phyloP scores from a whole-genome alignment of 2,888 invertebrate genomes.

The Coremacera marginata region DNA sequence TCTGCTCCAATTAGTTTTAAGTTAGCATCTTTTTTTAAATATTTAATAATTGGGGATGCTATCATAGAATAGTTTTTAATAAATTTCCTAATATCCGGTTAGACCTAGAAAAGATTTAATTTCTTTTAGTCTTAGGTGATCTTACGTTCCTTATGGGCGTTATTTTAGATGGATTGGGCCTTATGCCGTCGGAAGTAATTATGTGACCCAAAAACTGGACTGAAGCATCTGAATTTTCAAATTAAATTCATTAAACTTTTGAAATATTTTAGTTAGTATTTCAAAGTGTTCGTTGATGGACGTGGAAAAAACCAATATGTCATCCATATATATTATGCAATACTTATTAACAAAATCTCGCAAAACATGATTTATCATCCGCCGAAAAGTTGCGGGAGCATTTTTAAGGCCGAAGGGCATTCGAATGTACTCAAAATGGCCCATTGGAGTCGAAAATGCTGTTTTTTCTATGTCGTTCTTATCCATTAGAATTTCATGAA shows the following conservation, averaged over 20 bases:
- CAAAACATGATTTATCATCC: slow-evolving; percentile 17
- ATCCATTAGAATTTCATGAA: slow-evolving; percentile 23
- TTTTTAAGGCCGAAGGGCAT: slow-evolving; percentile 32
- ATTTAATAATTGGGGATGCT: background rate
- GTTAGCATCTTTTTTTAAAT: background rate
- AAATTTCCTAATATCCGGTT: background rate
- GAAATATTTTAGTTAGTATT: slow-evolving; percentile 6
- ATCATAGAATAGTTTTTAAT: background rate
- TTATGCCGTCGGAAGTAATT: background rate
- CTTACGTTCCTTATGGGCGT: background rate
- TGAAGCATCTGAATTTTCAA: background rate
- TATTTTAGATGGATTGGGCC: background rate
- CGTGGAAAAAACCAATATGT: slow-evolving; percentile 21
- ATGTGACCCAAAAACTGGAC: background rate
- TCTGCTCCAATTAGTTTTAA: background rate
- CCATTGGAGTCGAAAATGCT: too few species aligned
- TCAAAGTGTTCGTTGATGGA: slow-evolving; percentile 19
- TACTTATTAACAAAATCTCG: slow-evolving; percentile 14
- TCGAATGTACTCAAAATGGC: slow-evolving; percentile 17
- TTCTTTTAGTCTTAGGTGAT: background rate
- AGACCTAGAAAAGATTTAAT: background rate
- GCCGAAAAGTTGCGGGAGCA: slow-evolving; percentile 22
- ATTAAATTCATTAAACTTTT: slow-evolving; percentile 13
- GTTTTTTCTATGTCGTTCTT: too few species aligned
- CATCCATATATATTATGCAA: slow-evolving; percentile 30